These are phyloP conservation scores for Sphenopsis melanotis DNA, from an alignment of 2,797 vertebrate genomes.

Conservation along the genomic window DNA sequence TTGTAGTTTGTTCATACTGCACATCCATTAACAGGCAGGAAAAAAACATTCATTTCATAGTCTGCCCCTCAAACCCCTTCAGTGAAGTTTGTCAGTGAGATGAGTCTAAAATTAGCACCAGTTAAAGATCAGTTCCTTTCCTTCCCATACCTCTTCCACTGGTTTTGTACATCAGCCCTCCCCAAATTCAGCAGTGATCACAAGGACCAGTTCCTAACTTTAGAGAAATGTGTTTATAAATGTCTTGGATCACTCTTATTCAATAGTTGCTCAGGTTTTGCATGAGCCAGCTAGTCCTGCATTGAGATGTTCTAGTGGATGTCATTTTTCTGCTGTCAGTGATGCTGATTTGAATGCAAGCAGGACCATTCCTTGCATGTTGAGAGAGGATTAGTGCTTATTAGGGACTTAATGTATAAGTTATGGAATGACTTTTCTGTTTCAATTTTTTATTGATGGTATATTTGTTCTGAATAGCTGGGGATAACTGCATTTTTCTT, in stretches of 20 bases:
- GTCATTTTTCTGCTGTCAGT: neutral
- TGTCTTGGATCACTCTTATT: neutral
- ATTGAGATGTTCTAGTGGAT: neutral
- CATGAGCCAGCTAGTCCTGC: neutral
- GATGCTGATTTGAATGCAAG: neutral
- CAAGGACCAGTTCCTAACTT: neutral
- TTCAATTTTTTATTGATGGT: neutral
- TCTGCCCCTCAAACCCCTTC: neutral
- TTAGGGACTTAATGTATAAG: neutral
- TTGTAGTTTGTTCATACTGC: neutral
- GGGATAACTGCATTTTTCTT: constrained; percentile 3
- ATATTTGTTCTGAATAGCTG: neutral
- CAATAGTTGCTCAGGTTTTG: neutral
- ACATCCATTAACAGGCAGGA: neutral
- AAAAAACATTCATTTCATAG: neutral
- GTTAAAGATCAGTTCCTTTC: neutral
- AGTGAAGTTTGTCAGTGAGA: neutral
- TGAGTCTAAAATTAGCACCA: neutral
- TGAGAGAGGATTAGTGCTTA: neutral
- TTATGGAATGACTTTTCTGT: neutral
- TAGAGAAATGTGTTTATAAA: neutral
- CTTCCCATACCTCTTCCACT: neutral
- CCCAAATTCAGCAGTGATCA: neutral
- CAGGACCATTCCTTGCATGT: neutral
- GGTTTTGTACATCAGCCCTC: neutral